A percentile compares a stretch with the other conserved stretches of the same genome.
These are phyloP conservation scores for Pomacea canaliculata DNA, from an alignment of 2,888 invertebrate genomes.

Conservation along the genomic window DNA sequence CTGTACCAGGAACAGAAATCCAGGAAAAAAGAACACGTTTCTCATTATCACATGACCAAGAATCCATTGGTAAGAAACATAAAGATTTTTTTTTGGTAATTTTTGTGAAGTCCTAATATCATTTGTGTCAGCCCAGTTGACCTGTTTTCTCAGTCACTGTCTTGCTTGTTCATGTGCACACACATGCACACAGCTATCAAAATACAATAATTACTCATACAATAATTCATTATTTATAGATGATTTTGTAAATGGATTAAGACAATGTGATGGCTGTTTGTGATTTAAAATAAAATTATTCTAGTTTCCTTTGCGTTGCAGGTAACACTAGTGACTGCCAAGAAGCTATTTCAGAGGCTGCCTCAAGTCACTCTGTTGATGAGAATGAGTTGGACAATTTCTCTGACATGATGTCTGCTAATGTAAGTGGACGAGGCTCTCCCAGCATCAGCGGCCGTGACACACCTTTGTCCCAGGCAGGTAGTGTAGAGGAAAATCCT, in stretches of 20 bases:
- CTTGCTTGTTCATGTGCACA: no score
- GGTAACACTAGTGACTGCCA: conserved; percentile 91
- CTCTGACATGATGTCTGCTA: conserved; percentile 97
- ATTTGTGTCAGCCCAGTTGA: no score
- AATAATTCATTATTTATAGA: no score
- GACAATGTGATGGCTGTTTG: no score
- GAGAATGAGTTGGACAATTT: conserved; percentile 84
- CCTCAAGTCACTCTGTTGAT: conserved; percentile 87
- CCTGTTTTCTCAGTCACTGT: no score
- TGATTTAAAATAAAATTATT: no score
- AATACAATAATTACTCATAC: no score
- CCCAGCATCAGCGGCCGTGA: conserved; percentile 77
- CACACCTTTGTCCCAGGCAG: conserved; percentile 90
- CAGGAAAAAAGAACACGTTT: conserved; percentile 76
- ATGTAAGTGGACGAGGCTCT: conserved; percentile 84
- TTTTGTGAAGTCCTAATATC: no score
- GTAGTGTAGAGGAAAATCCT: conserved; percentile 56
- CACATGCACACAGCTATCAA: no score
- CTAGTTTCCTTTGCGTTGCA: conserved; percentile 29
- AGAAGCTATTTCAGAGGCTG: conserved; percentile 95
- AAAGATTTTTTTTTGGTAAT: no score
- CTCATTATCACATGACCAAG: conserved; percentile 33
- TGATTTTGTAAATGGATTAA: no score
- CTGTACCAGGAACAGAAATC: conserved; percentile 55
- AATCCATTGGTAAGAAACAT: neutral